These are phyloP conservation scores for Agrilus biguttatus DNA, from an alignment of 2,888 invertebrate species.

Conservation along the genomic window DNA sequence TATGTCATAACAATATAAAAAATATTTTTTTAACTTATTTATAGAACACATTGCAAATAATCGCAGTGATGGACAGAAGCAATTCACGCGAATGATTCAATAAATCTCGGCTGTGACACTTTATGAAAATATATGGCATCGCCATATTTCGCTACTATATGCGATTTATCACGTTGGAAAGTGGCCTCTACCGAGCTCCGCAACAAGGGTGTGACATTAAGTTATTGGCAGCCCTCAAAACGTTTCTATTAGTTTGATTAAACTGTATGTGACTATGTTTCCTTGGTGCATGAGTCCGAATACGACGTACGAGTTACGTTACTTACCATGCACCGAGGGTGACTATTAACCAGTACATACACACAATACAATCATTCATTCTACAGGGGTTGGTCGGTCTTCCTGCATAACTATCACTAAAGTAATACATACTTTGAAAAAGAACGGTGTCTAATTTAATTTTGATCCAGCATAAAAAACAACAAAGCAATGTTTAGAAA, in stretches of 20 bases:
- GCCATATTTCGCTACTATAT: constrained; percentile 23
- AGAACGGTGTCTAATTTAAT: too few relatives aligned
- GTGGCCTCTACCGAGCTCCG: constrained; percentile 14
- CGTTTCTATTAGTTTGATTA: constrained; percentile 30
- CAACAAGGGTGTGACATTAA: constrained; percentile 20
- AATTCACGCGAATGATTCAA: constrained; percentile 28
- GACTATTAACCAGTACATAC: neutral
- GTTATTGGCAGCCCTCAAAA: constrained; percentile 23
- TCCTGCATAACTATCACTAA: too few relatives aligned
- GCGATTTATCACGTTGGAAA: constrained; percentile 16
- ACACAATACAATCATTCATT: too few relatives aligned
- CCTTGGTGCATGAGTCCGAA: constrained; percentile 20
- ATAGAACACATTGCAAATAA: too few relatives aligned
- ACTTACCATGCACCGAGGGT: constrained; percentile 5
- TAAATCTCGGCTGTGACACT: constrained; percentile 33
- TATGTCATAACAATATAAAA: too few relatives aligned
- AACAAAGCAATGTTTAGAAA: too few relatives aligned
- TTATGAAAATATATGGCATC: constrained; percentile 31
- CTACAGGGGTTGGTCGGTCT: too few relatives aligned
- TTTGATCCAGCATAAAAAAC: too few relatives aligned
- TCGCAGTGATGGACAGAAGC: constrained; percentile 22
- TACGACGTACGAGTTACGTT: constrained; percentile 19
- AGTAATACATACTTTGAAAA: too few relatives aligned
- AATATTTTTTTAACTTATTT: too few relatives aligned
- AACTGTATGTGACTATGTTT: constrained; percentile 15